Evolutionary conservation across 1,140 invertebrate species (phyloP).

Genomic region (Apocrypta bakeri): DNA sequence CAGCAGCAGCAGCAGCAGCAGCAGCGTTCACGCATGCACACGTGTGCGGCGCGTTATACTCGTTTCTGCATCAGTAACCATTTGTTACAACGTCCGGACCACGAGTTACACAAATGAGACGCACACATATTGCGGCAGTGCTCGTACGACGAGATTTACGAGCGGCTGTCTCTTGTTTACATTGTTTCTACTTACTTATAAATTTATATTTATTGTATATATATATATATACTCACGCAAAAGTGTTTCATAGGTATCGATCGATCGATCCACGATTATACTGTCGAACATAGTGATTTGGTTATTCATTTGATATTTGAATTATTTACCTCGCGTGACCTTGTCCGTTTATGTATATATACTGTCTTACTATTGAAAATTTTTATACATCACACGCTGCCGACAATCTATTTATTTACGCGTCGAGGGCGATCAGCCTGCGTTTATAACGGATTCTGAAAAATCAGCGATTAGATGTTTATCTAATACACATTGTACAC

Average conservation of each 20-base stretch:
- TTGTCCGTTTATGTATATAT: conserved; percentile 1
- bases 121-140: neutral
- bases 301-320: neutral
- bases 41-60: neutral
- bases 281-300: neutral
- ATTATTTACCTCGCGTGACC: neutral
- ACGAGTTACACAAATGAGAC: conserved; percentile 25
- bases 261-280: neutral
- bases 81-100: conserved; percentile 31
- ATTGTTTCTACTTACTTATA: neutral
- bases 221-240: neutral
- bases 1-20: neutral
- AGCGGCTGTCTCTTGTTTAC: neutral
- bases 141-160: neutral
- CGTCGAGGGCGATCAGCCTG: neutral
- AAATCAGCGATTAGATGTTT: neutral
- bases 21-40: neutral
- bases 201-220: neutral
- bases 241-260: neutral
- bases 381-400: conserved; percentile 6
- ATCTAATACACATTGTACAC: neutral
- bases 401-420: neutral
- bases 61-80: conserved; percentile 43
- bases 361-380: neutral
- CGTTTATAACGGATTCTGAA: conserved; percentile 33